Evolutionary conservation across 2,888 invertebrate species (phyloP).

Genomic region (Perizoma affinitatum): DNA sequence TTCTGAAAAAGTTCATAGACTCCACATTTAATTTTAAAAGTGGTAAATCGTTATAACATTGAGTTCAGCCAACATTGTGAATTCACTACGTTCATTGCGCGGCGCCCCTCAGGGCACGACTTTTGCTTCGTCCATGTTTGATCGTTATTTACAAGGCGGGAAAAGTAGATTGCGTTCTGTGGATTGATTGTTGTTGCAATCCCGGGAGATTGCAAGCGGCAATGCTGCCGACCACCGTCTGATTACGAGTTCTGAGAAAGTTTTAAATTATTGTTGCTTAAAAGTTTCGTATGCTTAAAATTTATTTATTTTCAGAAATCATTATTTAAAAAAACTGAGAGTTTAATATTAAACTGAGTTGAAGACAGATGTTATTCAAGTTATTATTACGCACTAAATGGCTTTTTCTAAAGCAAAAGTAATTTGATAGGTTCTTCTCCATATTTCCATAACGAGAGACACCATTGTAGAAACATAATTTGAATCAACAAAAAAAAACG

Average conservation of each 20-base stretch:
- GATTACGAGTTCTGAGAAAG: slow-evolving; percentile 27
- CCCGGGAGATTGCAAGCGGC: slow-evolving; percentile 63
- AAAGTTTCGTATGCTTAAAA: too few relatives aligned
- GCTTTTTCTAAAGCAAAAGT: too few relatives aligned
- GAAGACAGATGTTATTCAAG: too few relatives aligned
- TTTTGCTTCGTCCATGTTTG: slow-evolving; percentile 49
- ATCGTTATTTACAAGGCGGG: slow-evolving; percentile 70
- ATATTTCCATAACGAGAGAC: too few relatives aligned
- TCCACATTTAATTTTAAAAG: neutral
- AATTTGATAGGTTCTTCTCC: too few relatives aligned
- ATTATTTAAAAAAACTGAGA: too few relatives aligned
- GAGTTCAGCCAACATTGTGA: slow-evolving; percentile 14
- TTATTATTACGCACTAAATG: too few relatives aligned
- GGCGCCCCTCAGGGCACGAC: slow-evolving; percentile 39
- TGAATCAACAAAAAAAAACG: too few relatives aligned
- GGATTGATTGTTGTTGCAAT: slow-evolving; percentile 68
- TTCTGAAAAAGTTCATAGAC: too few relatives aligned
- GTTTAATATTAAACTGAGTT: too few relatives aligned
- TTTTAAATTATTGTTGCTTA: neutral
- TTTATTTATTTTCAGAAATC: too few relatives aligned
- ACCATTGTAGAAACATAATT: too few relatives aligned
- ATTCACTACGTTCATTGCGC: slow-evolving; percentile 41
- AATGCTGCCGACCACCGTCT: slow-evolving; percentile 52
- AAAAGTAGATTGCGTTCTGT: slow-evolving; percentile 70
- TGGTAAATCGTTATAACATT: neutral